Percentiles rank a stretch among this genome's conserved stretches.
These are phyloP conservation scores for pig (Sus scrofa) DNA, from an alignment of 2,113 vertebrate genomes.

Conservation along the genomic window DNA sequence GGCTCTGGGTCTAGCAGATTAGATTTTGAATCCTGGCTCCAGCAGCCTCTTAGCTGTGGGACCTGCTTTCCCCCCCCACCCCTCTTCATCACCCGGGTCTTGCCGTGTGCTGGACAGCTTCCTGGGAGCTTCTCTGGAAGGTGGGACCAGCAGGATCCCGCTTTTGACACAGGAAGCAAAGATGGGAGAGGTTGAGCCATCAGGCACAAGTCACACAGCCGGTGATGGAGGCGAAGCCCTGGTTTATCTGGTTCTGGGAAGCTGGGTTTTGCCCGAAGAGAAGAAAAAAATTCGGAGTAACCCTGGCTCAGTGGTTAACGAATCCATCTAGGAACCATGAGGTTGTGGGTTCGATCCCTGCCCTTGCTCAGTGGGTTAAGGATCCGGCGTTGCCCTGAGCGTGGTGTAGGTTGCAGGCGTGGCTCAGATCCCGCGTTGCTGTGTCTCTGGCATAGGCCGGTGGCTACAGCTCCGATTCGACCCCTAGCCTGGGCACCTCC, in stretches of 20 bases:
- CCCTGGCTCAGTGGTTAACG: no score
- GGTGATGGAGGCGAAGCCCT: fast-evolving
- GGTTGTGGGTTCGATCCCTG: no score
- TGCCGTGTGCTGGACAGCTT: fast-evolving
- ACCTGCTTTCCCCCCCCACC: neutral
- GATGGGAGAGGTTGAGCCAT: fast-evolving
- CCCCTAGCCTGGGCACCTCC: no score
- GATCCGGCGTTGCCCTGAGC: no score
- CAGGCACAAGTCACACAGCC: fast-evolving
- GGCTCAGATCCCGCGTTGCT: no score
- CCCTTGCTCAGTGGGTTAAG: no score
- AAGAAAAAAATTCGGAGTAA: neutral
- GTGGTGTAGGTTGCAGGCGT: no score
- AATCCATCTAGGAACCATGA: no score
- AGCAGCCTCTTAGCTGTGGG: neutral
- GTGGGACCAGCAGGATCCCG: neutral
- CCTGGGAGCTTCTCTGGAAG: fast-evolving
- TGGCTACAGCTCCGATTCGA: no score
- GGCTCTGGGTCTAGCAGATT: neutral
- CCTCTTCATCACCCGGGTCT: neutral
- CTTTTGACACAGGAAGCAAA: neutral
- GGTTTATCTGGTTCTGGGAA: neutral
- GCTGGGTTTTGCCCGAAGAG: neutral
- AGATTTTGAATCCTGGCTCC: neutral
- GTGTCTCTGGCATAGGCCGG: no score